These are phyloP conservation scores for Eriosoma lanigerum DNA, from an alignment of 1,140 invertebrate species.

Conservation along the genomic window DNA sequence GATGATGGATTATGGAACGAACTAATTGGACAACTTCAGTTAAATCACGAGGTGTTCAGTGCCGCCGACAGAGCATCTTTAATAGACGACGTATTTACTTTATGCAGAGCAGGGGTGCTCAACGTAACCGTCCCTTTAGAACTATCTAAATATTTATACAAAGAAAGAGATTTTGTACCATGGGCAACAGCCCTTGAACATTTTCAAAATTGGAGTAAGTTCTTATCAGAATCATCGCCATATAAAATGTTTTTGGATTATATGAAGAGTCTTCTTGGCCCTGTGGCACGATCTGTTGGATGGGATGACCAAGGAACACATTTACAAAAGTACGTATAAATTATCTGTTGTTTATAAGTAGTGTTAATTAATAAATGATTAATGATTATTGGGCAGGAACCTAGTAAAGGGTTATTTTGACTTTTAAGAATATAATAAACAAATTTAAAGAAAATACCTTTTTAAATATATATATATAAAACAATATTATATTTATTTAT, in stretches of 20 bases:
- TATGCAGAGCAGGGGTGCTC: constrained; percentile 70
- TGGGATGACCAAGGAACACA: constrained; percentile 71
- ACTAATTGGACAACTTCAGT: constrained; percentile 69
- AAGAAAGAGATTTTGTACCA: constrained; percentile 73
- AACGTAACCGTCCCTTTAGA: constrained; percentile 70
- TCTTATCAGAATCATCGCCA: constrained; percentile 67
- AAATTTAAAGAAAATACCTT: no score
- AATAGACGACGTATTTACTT: constrained; percentile 75
- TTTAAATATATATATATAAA: no score
- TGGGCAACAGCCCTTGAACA: constrained; percentile 73
- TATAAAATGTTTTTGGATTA: constrained; percentile 69
- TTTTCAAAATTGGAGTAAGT: constrained; percentile 68
- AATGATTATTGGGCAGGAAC: no score
- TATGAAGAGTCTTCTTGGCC: constrained; percentile 64
- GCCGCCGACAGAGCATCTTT: constrained; percentile 74
- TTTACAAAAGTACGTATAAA: constrained; percentile 64
- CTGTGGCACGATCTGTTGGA: constrained; percentile 66
- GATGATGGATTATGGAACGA: constrained; percentile 74
- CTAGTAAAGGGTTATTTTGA: no score
- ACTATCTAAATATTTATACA: constrained; percentile 69
- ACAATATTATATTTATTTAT: no score
- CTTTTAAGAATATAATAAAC: no score
- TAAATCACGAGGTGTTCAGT: constrained; percentile 69
- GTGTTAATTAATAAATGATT: no score
- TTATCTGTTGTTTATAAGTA: no score